Evolutionary conservation across 2,888 invertebrate species (phyloP).

Genomic region (Coelogynopora nodosa): DNA sequence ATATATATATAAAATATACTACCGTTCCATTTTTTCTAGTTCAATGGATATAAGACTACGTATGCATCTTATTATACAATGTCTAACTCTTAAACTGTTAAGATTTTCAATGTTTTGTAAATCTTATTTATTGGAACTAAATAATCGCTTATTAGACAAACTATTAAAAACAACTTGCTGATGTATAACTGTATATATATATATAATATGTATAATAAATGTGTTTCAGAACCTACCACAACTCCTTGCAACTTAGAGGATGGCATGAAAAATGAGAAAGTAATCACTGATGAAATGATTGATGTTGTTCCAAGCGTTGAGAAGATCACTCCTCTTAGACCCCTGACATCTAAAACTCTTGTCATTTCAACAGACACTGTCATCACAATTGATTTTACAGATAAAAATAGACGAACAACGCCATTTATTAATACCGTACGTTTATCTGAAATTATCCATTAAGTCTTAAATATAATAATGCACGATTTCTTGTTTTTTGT

Average conservation of each 20-base stretch:
- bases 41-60: no score
- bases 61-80: no score
- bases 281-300: not conserved
- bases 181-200: not conserved
- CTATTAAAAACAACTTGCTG: not conserved
- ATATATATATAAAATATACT: no score
- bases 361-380: not conserved
- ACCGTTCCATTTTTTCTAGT: no score
- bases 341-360: not conserved
- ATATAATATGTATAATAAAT: no score
- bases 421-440: not conserved
- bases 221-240: not conserved
- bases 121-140: no score
- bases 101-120: no score
- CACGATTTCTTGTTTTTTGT: not conserved
- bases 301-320: not conserved
- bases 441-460: not conserved
- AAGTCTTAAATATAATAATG: not conserved
- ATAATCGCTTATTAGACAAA: not conserved
- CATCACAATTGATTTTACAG: not conserved
- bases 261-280: not conserved
- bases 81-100: no score
- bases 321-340: not conserved
- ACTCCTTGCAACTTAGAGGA: not conserved
- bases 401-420: not conserved